phyloP scores from a whole-genome alignment of 1,140 invertebrate genomes.

The Anoplophora glabripennis region DNA sequence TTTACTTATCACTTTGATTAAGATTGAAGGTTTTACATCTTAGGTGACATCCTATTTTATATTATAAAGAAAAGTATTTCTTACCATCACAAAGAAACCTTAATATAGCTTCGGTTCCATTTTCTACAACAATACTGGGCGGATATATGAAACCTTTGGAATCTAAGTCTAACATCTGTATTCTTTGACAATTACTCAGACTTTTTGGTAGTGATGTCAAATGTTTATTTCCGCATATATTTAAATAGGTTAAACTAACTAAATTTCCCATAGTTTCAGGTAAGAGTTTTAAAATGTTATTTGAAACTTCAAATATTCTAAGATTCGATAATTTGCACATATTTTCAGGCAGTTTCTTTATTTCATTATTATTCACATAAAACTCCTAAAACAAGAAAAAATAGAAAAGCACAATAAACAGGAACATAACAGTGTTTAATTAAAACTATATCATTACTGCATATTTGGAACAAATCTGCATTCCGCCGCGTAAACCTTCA shows the following conservation, averaged over 20 bases:
- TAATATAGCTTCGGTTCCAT: conserved; percentile 64
- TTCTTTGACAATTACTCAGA: conserved; percentile 57
- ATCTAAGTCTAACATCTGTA: conserved; percentile 61
- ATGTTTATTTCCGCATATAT: conserved; percentile 58
- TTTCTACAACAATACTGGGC: conserved; percentile 54
- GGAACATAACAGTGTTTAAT: too few relatives aligned
- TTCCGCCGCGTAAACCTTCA: too few relatives aligned
- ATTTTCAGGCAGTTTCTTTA: conserved; percentile 65
- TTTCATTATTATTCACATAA: conserved; percentile 62
- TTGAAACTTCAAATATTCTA: conserved; percentile 65
- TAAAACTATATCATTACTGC: too few relatives aligned
- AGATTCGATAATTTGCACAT: conserved; percentile 62
- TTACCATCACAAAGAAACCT: conserved; percentile 60
- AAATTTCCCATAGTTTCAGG: conserved; percentile 64
- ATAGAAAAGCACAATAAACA: neutral
- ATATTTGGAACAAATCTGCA: too few relatives aligned
- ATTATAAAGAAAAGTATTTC: neutral
- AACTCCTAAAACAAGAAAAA: conserved; percentile 58
- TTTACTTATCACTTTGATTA: too few relatives aligned
- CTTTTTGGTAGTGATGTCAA: conserved; percentile 61
- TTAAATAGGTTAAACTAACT: conserved; percentile 55
- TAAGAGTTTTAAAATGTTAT: conserved; percentile 66
- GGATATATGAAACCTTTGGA: conserved; percentile 62
- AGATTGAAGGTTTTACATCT: too few relatives aligned
- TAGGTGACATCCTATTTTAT: too few relatives aligned